Evolutionary conservation across 2,888 invertebrate genomes (phyloP).

Genomic region (Phengaris alcon): DNA sequence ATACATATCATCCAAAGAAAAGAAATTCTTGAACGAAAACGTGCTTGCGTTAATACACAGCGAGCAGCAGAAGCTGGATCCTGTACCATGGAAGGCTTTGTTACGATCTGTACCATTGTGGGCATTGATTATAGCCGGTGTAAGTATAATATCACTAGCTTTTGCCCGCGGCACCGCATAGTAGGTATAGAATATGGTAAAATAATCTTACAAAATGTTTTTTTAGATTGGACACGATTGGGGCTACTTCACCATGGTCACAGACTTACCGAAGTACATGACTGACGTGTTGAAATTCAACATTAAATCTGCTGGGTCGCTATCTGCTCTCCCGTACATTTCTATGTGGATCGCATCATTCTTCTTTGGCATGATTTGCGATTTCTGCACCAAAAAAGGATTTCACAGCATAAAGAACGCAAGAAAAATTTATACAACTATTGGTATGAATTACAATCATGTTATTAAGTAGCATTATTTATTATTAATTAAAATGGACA

Average conservation of each 20-base stretch:
- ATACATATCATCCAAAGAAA: conserved; percentile 75
- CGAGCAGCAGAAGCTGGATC: conserved; percentile 66
- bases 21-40: conserved; percentile 78
- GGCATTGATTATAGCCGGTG: conserved; percentile 85
- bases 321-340: conserved; percentile 83
- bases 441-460: conserved; percentile 69
- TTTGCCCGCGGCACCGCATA: too few relatives aligned
- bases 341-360: conserved; percentile 84
- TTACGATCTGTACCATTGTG: conserved; percentile 83
- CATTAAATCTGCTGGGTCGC: conserved; percentile 81
- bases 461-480: not conserved
- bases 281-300: conserved; percentile 83
- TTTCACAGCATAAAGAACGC: conserved; percentile 79
- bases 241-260: conserved; percentile 85
- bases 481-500: not conserved
- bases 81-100: conserved; percentile 85
- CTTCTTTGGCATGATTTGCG: conserved; percentile 83
- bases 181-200: too few relatives aligned
- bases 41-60: conserved; percentile 72
- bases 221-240: conserved; percentile 82
- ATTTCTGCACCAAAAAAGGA: conserved; percentile 82
- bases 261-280: conserved; percentile 85
- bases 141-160: conserved; percentile 51
- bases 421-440: conserved; percentile 83
- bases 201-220: not conserved